phyloP scores from a whole-genome alignment of 64 coral and sea anemone genomes.

The Cladopsammia gracilis region DNA sequence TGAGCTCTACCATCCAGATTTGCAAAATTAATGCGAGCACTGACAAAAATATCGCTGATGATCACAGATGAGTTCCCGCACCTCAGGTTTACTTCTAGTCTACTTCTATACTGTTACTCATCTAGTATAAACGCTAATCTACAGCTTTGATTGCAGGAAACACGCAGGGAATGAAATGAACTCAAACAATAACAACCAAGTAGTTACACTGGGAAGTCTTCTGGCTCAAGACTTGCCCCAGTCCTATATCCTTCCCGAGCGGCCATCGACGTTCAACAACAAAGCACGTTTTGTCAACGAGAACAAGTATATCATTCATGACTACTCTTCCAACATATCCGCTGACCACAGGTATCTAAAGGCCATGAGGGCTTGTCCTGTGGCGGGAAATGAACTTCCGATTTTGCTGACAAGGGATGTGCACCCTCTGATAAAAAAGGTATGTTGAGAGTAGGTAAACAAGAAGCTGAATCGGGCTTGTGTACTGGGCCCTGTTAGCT shows the following conservation, averaged over 20 bases:
- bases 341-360: slow-evolving; percentile 8
- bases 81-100: too few species aligned
- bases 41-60: too few species aligned
- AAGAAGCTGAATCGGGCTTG: neutral
- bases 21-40: too few species aligned
- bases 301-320: slow-evolving; percentile 35
- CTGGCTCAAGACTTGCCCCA: slow-evolving; percentile 17
- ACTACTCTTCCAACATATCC: neutral
- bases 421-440: neutral
- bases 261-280: slow-evolving; percentile 43
- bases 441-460: neutral
- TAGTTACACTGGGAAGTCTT: slow-evolving; percentile 49
- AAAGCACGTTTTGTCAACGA: slow-evolving; percentile 48
- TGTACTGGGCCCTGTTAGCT: too few species aligned
- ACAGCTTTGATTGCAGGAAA: too few species aligned
- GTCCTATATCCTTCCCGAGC: slow-evolving; percentile 35
- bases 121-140: neutral
- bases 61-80: too few species aligned
- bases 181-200: neutral
- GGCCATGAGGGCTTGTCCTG: neutral
- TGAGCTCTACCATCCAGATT: too few species aligned
- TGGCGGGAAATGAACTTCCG: neutral
- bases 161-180: neutral
- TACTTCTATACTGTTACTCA: too few species aligned
- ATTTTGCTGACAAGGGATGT: neutral